Evolutionary conservation across 2,888 invertebrate species (phyloP).

Genomic region (Steinernema carpocapsae): DNA sequence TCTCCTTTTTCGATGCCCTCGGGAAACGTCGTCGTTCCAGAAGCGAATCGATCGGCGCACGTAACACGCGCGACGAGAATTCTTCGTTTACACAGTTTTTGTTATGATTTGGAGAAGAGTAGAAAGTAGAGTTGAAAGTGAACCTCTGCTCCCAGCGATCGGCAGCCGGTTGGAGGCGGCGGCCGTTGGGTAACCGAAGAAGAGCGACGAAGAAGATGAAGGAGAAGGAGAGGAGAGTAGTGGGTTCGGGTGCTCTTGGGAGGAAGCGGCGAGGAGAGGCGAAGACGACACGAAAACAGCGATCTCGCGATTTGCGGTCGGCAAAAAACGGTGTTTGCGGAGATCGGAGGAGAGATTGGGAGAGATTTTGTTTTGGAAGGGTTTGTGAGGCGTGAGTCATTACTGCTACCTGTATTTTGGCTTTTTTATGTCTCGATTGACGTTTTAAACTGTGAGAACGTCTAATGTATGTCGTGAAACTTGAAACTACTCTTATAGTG

Average conservation of each 20-base stretch:
- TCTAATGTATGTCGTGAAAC: too few species aligned
- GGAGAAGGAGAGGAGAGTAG: background rate
- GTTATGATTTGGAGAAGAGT: constrained; percentile 32
- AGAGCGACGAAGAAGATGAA: background rate
- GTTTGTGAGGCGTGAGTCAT: too few species aligned
- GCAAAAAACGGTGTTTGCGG: constrained; percentile 2
- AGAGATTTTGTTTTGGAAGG: too few species aligned
- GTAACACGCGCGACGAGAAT: background rate
- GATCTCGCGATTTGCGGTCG: background rate
- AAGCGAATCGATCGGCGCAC: background rate
- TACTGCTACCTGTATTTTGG: background rate
- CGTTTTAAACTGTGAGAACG: too few species aligned
- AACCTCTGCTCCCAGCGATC: background rate
- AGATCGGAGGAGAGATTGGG: too few species aligned
- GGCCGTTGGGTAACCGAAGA: background rate
- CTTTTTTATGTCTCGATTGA: too few species aligned
- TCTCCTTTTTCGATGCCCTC: constrained; percentile 2
- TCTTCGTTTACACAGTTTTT: constrained; percentile 27
- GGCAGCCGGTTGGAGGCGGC: background rate
- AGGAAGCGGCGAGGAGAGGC: background rate
- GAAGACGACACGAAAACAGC: constrained; percentile 10
- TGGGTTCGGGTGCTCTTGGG: background rate
- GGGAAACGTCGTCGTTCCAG: background rate
- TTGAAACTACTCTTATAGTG: too few species aligned
- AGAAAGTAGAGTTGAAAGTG: constrained; percentile 22